Evolutionary conservation across 2,113 vertebrate genomes (phyloP).

Genomic region (Cromileptes altivelis): DNA sequence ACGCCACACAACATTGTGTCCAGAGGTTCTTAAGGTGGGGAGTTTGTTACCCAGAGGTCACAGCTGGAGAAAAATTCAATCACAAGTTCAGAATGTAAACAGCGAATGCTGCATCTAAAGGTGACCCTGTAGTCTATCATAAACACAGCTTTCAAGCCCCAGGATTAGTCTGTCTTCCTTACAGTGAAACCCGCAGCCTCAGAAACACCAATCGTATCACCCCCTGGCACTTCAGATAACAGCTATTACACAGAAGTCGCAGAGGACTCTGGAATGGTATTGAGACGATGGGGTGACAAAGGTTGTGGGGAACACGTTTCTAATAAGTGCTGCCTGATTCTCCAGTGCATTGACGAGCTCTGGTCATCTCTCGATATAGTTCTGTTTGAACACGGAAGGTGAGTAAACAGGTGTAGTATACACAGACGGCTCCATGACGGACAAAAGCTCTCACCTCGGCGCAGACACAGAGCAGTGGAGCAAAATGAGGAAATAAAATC

Average conservation of each 20-base stretch:
- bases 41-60: background rate
- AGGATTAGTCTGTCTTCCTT: constrained; percentile 43
- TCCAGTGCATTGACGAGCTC: constrained; percentile 8
- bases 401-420: constrained; percentile 31
- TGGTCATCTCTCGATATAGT: constrained; percentile 22
- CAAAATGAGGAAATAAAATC: background rate
- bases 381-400: constrained; percentile 33
- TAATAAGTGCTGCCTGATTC: constrained; percentile 44
- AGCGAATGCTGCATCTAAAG: constrained; percentile 15
- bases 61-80: constrained; percentile 17
- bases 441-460: constrained; percentile 11
- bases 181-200: constrained; percentile 3
- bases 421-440: constrained; percentile 2
- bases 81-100: constrained; percentile 24
- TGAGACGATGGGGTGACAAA: constrained; percentile 45
- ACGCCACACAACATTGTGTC: background rate
- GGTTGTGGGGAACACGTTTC: constrained; percentile 29
- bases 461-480: background rate
- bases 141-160: constrained; percentile 24
- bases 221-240: constrained; percentile 39
- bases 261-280: constrained; percentile 22
- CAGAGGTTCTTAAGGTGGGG: background rate
- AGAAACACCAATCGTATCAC: constrained; percentile 31
- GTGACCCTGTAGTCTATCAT: constrained; percentile 41
- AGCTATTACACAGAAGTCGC: constrained; percentile 51